Evolutionary conservation across 2,888 invertebrate species (phyloP).

Genomic region (Ectobius pallidus): DNA sequence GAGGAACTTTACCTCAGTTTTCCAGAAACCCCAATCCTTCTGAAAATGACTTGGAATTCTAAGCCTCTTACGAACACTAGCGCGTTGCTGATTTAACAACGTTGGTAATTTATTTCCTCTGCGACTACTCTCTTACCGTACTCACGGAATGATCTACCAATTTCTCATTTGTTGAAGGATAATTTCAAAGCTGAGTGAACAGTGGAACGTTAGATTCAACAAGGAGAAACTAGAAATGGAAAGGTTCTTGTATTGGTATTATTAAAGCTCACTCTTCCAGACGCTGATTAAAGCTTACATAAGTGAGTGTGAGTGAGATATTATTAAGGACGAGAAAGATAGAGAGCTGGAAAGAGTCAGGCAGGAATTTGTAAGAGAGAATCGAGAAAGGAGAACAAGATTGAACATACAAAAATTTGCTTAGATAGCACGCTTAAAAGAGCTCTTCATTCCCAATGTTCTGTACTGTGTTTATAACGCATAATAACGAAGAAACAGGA

Average conservation of each 20-base stretch:
- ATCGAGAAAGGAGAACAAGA: no score
- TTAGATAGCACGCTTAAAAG: no score
- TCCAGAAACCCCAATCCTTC: no score
- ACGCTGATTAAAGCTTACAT: not conserved
- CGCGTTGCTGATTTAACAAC: not conserved
- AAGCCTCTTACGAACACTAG: not conserved
- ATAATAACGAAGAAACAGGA: no score
- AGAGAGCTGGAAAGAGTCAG: no score
- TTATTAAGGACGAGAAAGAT: no score
- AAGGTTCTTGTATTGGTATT: not conserved
- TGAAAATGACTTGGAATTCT: not conserved
- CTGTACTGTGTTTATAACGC: no score
- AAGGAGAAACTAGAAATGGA: not conserved
- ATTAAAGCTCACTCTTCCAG: not conserved
- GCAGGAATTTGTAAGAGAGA: no score
- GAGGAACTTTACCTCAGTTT: no score
- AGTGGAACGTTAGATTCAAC: not conserved
- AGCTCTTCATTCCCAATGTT: no score
- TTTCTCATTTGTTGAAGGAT: conserved; percentile 4
- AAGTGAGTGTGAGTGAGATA: not conserved
- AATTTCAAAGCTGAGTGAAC: conserved; percentile 14
- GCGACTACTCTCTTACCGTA: not conserved
- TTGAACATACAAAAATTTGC: no score
- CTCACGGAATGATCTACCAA: not conserved
- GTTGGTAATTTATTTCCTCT: not conserved